A percentile compares a stretch with the other conserved stretches of the same genome.
Conservation (phyloP, 2,113 vertebrate genomes). For the Numida meleagris region DNA sequence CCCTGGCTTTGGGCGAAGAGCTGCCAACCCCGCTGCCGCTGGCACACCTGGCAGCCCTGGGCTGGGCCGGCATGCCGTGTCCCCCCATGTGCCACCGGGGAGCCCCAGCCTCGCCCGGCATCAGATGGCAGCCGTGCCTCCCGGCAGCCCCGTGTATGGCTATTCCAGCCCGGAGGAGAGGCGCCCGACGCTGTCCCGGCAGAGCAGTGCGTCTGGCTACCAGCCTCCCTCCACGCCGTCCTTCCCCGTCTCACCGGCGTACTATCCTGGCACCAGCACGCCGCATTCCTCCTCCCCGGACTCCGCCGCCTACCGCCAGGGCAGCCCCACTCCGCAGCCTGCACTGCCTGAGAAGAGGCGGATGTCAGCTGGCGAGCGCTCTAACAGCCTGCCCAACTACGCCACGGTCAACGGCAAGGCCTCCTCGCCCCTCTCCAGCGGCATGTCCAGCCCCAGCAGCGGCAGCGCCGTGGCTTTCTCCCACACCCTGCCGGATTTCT, state of each 20-base stretch:
- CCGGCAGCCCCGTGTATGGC: slow-evolving; percentile 89
- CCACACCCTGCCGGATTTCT: slow-evolving; percentile 94
- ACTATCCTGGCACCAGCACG: slow-evolving; percentile 79
- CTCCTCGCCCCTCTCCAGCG: slow-evolving; percentile 83
- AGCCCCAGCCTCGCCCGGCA: slow-evolving; percentile 90
- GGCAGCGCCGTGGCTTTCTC: slow-evolving; percentile 85
- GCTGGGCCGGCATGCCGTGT: slow-evolving; percentile 68
- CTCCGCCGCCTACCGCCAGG: slow-evolving; percentile 83
- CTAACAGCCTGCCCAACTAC: slow-evolving; percentile 86
- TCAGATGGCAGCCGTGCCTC: slow-evolving; percentile 57
- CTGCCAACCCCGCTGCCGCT: slow-evolving; percentile 66
- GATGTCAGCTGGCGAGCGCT: slow-evolving; percentile 90
- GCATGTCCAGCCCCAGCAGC: slow-evolving; percentile 80
- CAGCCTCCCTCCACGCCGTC: slow-evolving; percentile 92
- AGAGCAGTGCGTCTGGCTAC: slow-evolving; percentile 94
- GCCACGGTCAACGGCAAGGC: slow-evolving; percentile 91
- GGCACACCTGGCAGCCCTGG: slow-evolving; percentile 53
- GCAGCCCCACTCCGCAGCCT: slow-evolving; percentile 81
- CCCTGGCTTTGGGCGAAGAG: slow-evolving; percentile 76
- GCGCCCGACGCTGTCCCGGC: slow-evolving; percentile 87
- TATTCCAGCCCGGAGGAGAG: slow-evolving; percentile 90
- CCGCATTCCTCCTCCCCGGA: slow-evolving; percentile 81
- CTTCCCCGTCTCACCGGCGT: slow-evolving; percentile 88
- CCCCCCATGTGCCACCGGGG: slow-evolving; percentile 81
- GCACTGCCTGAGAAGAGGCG: slow-evolving; percentile 92